Base-by-base conservation (phyloP, 2,888 invertebrate genomes). In the Apocheima hispidaria region DNA sequence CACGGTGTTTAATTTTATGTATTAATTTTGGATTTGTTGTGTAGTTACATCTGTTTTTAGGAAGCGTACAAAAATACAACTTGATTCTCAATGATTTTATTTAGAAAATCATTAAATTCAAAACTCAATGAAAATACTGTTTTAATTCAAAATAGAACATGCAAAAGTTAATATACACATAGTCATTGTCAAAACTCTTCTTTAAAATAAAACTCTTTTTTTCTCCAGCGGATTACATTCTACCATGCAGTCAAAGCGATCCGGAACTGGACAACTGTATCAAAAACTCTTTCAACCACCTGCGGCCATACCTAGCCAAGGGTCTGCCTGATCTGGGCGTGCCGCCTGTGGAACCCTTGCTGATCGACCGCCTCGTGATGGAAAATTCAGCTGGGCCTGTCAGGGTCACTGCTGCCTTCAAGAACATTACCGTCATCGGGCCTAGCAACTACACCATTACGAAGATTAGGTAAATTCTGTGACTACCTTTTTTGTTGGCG, bases 351-450 rank as follows among this genome's bases (percentile, higher is more conserved):
- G 97, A 97, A 74, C 96, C 96, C 0, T 86, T 97, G 69, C 86
- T 90, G 59, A 95, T 97, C 58, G 95, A 95, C 44, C 93, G 94
- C 60, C 90, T 97, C 68, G 93, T 95, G 44, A 96, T 97, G 94
- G 96, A 96, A 81, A 97, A 97, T 80, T 95, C 95, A 0, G 95
- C 95, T 9, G 96, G 96, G 0, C 94, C 96, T 0, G 96, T 97
- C 14, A 92, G 96, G 62, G 95, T 97, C 14, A 94, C 95, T 9
- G 96, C 96, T 0, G 87, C 95, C 0, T 97, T 97, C 85, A 94
- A 91, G 58, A 96, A 96, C 77, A 96, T 96, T 72, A 95, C 96
- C 0, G 95, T 96, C 0, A 84, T 94, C n/a, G 97, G 97, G 35
- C 95, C 96, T 14, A 95, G 96, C 74, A 96, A 96, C 81, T 96